phyloP scores from a whole-genome alignment of 2,797 vertebrate species.

The Cynodonichthys magdalenae region DNA sequence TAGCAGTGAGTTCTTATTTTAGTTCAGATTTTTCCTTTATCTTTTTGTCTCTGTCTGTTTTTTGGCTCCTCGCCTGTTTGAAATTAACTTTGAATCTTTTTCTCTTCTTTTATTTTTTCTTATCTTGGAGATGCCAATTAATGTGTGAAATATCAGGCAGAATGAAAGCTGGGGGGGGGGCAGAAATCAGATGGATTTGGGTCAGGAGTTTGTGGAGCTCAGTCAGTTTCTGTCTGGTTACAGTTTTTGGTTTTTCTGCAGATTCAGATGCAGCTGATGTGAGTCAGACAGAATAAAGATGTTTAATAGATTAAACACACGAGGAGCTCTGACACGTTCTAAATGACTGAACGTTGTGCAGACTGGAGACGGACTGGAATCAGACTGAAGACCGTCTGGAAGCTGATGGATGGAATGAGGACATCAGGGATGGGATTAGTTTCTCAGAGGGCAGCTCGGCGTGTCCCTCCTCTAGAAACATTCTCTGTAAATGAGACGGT shows the following conservation, averaged over 20 bases:
- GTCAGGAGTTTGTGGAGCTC: constrained; percentile 33
- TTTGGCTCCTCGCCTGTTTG: constrained; percentile 1
- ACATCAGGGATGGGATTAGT: constrained; percentile 37
- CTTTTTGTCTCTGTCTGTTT: background rate
- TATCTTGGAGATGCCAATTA: constrained; percentile 45
- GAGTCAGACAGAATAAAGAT: background rate
- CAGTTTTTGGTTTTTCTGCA: constrained; percentile 11
- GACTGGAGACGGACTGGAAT: too few species aligned
- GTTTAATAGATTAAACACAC: background rate
- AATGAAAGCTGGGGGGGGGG: constrained; percentile 7
- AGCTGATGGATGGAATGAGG: constrained; percentile 29
- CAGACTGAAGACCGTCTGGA: too few species aligned
- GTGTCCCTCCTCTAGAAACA: constrained; percentile 16
- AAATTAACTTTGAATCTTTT: constrained; percentile 16
- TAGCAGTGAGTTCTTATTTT: too few species aligned
- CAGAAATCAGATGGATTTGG: constrained; percentile 53
- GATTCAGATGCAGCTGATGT: background rate
- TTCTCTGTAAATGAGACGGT: constrained; percentile 27
- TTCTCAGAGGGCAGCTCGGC: constrained; percentile 33
- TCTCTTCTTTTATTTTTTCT: constrained; percentile 7
- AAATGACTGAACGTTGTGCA: constrained; percentile 10
- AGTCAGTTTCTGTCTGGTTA: constrained; percentile 3
- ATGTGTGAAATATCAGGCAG: constrained; percentile 34
- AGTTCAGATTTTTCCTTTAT: background rate
- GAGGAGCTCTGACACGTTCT: constrained; percentile 7